Evolutionary conservation across 2,888 invertebrate species (phyloP).

Genomic region (Leptinotarsa peninsularis): DNA sequence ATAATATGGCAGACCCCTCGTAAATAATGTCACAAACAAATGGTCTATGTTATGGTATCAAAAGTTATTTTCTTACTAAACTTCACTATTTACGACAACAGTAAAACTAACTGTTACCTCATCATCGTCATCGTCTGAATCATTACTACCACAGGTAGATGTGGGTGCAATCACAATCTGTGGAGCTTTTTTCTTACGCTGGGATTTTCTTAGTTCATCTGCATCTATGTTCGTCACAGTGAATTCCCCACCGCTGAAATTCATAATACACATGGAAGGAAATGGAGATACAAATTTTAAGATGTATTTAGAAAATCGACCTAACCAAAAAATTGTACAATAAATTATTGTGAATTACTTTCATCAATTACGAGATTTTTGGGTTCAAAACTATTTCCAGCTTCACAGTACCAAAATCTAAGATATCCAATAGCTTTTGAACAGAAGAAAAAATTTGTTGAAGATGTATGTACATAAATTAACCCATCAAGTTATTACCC

Average conservation of each 20-base stretch:
- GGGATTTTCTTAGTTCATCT: slow-evolving; percentile 83
- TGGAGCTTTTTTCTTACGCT: slow-evolving; percentile 73
- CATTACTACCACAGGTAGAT: slow-evolving; percentile 72
- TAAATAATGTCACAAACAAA: too few species aligned
- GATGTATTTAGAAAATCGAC: too few species aligned
- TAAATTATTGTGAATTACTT: too few species aligned
- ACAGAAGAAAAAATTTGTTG: neutral
- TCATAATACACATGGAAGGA: slow-evolving; percentile 30
- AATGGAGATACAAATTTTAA: slow-evolving; percentile 32
- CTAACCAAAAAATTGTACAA: too few species aligned
- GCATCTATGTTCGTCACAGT: slow-evolving; percentile 91
- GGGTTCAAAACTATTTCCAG: neutral
- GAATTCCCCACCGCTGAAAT: slow-evolving; percentile 75
- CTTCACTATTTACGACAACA: too few species aligned
- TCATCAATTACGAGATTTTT: neutral
- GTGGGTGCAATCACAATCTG: slow-evolving; percentile 54
- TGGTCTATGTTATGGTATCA: too few species aligned
- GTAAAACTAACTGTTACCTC: slow-evolving; percentile 61
- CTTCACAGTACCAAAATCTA: neutral
- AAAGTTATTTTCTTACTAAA: too few species aligned
- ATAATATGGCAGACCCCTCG: too few species aligned
- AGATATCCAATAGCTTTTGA: too few species aligned
- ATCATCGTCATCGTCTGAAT: slow-evolving; percentile 81
- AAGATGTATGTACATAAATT: neutral
- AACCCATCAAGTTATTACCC: neutral